Conservation (phyloP, 2,113 vertebrate genomes). For the Raphicerus campestris region DNA sequence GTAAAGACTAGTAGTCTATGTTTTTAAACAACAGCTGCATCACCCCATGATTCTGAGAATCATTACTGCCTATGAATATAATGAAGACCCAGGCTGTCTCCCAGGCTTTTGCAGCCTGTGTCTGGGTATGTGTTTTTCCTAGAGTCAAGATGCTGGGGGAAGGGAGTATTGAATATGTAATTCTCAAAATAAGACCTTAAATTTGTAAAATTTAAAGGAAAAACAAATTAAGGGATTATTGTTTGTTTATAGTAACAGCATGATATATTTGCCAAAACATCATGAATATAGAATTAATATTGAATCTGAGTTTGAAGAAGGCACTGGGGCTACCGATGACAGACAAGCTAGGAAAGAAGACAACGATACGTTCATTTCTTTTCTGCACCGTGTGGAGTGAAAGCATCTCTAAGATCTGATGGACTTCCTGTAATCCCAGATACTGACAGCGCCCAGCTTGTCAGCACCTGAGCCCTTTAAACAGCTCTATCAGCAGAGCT, state of each 20-base stretch:
- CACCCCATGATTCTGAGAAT: neutral
- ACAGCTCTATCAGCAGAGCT: neutral
- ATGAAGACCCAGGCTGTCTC: neutral
- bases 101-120: neutral
- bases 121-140: neutral
- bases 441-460: neutral
- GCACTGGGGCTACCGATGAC: neutral
- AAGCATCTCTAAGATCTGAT: neutral
- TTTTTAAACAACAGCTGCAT: neutral
- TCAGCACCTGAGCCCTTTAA: neutral
- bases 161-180: neutral
- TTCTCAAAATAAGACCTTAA: neutral
- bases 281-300: neutral
- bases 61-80: neutral
- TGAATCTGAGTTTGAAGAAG: neutral
- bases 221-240: neutral
- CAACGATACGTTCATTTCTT: neutral
- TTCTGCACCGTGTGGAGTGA: neutral
- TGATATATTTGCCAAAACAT: neutral
- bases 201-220: neutral
- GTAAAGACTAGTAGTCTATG: neutral
- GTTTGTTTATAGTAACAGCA: neutral
- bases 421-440: neutral
- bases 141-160: neutral
- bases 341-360: neutral